Conservation (phyloP, 2,113 vertebrate genomes). For the Eublepharis macularius region DNA sequence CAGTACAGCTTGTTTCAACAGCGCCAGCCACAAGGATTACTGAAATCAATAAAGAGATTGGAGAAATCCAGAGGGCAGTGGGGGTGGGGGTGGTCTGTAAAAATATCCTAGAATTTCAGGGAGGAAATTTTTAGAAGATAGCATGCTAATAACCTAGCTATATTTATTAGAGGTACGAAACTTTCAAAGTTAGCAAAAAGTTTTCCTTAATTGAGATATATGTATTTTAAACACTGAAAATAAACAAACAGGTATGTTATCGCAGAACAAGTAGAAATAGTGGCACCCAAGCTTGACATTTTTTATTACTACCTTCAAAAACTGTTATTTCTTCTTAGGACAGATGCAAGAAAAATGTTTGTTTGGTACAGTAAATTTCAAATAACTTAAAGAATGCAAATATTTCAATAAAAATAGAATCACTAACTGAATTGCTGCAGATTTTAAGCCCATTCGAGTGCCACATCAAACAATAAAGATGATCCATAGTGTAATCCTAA, state of each 20-base stretch:
- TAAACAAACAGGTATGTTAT: slow-evolving; percentile 18
- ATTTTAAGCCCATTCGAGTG: background rate
- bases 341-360: slow-evolving; percentile 40
- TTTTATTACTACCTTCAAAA: slow-evolving; percentile 49
- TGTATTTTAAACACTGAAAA: slow-evolving; percentile 33
- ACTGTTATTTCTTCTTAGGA: slow-evolving; percentile 43
- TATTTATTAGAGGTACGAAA: slow-evolving; percentile 31
- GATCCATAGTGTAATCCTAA: too few relatives aligned
- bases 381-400: background rate
- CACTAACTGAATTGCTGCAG: background rate
- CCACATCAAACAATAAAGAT: background rate
- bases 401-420: background rate
- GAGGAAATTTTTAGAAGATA: background rate
- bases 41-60: slow-evolving; percentile 36
- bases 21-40: slow-evolving; percentile 26
- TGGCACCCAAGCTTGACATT: slow-evolving; percentile 43
- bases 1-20: background rate
- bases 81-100: background rate
- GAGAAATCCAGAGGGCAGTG: slow-evolving; percentile 16
- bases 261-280: slow-evolving; percentile 16
- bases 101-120: slow-evolving; percentile 41
- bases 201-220: slow-evolving; percentile 26
- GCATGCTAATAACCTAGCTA: background rate
- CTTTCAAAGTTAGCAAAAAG: slow-evolving; percentile 36
- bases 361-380: slow-evolving; percentile 21